A percentile compares a stretch with the other conserved stretches of the same genome.
phyloP scores from a whole-genome alignment of 1,140 invertebrate species.

The Drosophila kanapiae region DNA sequence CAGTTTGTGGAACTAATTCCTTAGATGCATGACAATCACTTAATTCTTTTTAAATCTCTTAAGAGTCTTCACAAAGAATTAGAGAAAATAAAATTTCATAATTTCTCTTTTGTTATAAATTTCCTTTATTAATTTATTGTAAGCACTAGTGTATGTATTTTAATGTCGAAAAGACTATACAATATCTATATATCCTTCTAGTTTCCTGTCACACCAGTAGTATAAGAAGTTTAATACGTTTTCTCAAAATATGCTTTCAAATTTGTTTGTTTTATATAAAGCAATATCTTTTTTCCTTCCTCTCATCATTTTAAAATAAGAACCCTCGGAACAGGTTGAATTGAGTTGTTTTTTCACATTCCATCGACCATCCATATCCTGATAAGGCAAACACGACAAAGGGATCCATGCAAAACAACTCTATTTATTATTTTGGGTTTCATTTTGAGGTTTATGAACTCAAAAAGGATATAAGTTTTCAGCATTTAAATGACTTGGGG shows the following conservation, averaged over 20 bases:
- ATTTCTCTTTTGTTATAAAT: too few relatives aligned
- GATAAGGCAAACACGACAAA: slow-evolving; percentile 50
- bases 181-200: too few relatives aligned
- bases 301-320: background rate
- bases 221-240: too few relatives aligned
- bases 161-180: too few relatives aligned
- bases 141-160: too few relatives aligned
- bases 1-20: slow-evolving; percentile 6
- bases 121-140: too few relatives aligned
- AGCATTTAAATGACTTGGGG: background rate
- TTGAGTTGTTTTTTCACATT: slow-evolving; percentile 32
- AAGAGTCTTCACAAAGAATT: background rate
- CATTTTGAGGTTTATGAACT: slow-evolving; percentile 61
- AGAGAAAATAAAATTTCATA: too few relatives aligned
- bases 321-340: slow-evolving; percentile 3
- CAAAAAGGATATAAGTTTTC: slow-evolving; percentile 5
- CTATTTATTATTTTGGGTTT: slow-evolving; percentile 58
- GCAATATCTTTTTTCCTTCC: rapidly evolving
- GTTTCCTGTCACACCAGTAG: too few relatives aligned
- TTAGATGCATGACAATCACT: background rate
- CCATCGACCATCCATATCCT: slow-evolving; percentile 19
- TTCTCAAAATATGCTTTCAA: background rate
- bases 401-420: slow-evolving; percentile 75
- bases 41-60: background rate
- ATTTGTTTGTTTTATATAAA: background rate